phyloP scores from a whole-genome alignment of 2,888 invertebrate species.

The Pedicia rivosa region DNA sequence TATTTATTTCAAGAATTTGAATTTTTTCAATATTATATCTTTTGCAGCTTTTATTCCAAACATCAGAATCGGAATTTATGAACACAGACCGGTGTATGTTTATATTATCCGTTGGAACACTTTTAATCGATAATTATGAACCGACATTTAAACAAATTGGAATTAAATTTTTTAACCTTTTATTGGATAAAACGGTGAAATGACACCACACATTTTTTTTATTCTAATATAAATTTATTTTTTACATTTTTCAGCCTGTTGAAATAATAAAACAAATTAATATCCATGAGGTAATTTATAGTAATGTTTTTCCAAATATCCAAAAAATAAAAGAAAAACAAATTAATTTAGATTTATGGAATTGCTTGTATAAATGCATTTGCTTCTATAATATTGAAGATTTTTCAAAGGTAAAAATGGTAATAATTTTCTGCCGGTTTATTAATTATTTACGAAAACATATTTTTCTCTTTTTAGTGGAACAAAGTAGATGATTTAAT shows the following conservation, averaged over 20 bases:
- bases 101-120: constrained; percentile 1
- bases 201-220: too few relatives aligned
- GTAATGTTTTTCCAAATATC: constrained; percentile 1
- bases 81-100: not conserved
- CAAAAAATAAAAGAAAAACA: not conserved
- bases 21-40: not conserved
- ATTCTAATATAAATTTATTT: too few relatives aligned
- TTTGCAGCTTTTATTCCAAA: not conserved
- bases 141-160: not conserved
- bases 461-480: not conserved
- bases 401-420: too few relatives aligned
- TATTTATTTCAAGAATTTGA: not conserved
- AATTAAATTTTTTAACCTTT: not conserved
- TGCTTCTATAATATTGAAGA: too few relatives aligned
- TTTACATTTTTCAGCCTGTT: too few relatives aligned
- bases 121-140: not conserved
- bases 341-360: not conserved
- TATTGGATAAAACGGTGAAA: not conserved
- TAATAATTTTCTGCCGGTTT: too few relatives aligned
- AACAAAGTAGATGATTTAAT: constrained; percentile 2
- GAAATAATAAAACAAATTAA: not conserved
- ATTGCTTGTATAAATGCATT: constrained; percentile 1
- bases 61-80: not conserved
- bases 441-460: not conserved
- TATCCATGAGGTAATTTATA: constrained; percentile 1